These are phyloP conservation scores for Dusona sp. DNA, from an alignment of 2,888 invertebrate genomes.

Conservation along the genomic window DNA sequence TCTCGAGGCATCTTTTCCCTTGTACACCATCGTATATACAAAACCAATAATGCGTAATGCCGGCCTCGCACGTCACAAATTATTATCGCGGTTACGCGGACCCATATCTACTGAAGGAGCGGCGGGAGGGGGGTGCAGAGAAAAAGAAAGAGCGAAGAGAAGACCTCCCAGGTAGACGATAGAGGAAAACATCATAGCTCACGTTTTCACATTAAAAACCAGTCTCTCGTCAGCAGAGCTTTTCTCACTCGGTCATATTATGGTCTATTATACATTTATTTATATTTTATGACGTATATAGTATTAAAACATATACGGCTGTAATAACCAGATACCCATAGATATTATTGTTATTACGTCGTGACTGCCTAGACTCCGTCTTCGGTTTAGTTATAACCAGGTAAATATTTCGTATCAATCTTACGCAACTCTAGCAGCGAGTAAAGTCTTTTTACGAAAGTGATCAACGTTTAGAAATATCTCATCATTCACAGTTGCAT, in stretches of 20 bases:
- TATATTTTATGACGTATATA: conserved; percentile 40
- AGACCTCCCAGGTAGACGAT: conserved; percentile 63
- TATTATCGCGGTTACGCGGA: conserved; percentile 57
- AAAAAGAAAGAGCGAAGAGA: conserved; percentile 2
- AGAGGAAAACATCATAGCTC: conserved; percentile 65
- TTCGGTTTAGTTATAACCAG: conserved; percentile 22
- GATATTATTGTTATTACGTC: conserved; percentile 49
- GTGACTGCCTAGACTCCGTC: background rate
- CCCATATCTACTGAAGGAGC: conserved; percentile 25
- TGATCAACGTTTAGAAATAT: background rate
- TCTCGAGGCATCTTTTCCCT: conserved; percentile 11
- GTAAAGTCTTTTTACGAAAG: background rate
- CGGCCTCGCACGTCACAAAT: conserved; percentile 64
- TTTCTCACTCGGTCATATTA: conserved; percentile 50
- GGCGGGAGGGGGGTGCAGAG: background rate
- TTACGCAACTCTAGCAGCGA: background rate
- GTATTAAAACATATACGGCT: conserved; percentile 12
- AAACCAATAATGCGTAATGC: conserved; percentile 69
- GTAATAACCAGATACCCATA: conserved; percentile 50
- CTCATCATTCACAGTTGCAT: background rate
- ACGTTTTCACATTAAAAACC: conserved; percentile 67
- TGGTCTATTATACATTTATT: conserved; percentile 36
- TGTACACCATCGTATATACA: conserved; percentile 28
- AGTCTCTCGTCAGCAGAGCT: conserved; percentile 50
- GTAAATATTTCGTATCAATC: conserved; percentile 20